Percentiles rank a stretch among this genome's conserved stretches.
Evolutionary conservation across 2,797 vertebrate species (phyloP).

Genomic region (Platyrinchus mystaceus): DNA sequence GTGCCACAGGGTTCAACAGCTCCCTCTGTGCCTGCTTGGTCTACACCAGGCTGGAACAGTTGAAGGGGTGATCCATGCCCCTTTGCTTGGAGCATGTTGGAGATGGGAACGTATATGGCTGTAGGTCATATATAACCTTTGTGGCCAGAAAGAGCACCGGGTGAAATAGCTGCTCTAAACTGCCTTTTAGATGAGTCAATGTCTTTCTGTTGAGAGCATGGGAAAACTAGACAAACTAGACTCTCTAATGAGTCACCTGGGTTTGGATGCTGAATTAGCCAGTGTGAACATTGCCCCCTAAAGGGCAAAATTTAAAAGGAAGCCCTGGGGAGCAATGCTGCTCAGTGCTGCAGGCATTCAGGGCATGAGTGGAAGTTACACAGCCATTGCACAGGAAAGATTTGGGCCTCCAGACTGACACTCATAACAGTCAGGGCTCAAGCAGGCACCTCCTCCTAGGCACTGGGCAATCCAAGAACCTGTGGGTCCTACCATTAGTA

Average conservation of each 20-base stretch:
- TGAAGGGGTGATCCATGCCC: background rate
- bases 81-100: rapidly evolving
- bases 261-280: background rate
- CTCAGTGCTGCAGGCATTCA: background rate
- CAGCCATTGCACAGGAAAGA: background rate
- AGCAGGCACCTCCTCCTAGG: background rate
- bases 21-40: background rate
- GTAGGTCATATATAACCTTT: background rate
- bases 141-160: background rate
- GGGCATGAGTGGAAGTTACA: background rate
- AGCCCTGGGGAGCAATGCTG: background rate
- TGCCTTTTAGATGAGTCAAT: background rate
- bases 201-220: background rate
- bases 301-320: background rate
- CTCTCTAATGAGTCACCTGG: background rate
- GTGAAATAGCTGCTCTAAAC: background rate
- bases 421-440: background rate
- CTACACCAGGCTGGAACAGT: background rate
- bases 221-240: background rate
- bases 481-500: background rate
- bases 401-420: background rate
- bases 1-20: background rate
- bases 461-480: background rate
- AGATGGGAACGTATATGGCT: background rate
- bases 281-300: background rate